phyloP scores from a whole-genome alignment of 2,113 vertebrate species.

The Xenopus laevis region DNA sequence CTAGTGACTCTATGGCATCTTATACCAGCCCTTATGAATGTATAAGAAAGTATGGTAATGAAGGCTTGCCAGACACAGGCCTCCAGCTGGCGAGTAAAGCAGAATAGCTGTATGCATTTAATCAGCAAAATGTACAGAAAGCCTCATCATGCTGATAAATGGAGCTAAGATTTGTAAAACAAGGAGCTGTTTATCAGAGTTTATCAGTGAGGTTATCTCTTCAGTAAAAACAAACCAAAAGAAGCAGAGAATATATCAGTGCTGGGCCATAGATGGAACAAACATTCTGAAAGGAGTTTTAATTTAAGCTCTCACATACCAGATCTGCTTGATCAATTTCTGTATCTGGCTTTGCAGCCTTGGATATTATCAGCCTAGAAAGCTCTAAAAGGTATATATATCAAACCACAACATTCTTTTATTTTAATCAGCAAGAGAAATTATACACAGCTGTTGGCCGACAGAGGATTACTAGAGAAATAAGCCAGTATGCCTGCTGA shows the following conservation, averaged over 20 bases:
- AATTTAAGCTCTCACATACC: too few species aligned
- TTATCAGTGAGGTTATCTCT: conserved; percentile 16
- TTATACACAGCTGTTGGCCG: conserved; percentile 10
- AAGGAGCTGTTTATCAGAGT: not conserved
- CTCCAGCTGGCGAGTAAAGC: too few species aligned
- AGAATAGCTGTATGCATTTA: too few species aligned
- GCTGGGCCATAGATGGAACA: too few species aligned
- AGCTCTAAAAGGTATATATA: conserved; percentile 9
- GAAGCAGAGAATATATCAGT: not conserved
- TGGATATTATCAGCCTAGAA: conserved; percentile 12
- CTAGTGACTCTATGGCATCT: too few species aligned
- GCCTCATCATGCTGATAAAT: not conserved
- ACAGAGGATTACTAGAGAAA: not conserved
- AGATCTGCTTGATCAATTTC: conserved; percentile 13
- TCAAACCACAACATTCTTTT: conserved; percentile 5
- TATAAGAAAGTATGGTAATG: too few species aligned
- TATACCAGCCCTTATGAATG: too few species aligned
- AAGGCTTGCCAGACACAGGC: too few species aligned
- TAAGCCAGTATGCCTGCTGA: not conserved
- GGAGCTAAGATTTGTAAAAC: not conserved
- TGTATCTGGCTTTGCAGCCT: not conserved
- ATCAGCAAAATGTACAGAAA: not conserved
- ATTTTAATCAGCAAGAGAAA: conserved; percentile 4
- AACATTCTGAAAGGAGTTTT: too few species aligned
- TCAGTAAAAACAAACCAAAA: not conserved